Evolutionary conservation across 1,140 invertebrate species (phyloP), one percentile per base, ranked within the genome.

Genomic region (Atta colombica): DNA sequence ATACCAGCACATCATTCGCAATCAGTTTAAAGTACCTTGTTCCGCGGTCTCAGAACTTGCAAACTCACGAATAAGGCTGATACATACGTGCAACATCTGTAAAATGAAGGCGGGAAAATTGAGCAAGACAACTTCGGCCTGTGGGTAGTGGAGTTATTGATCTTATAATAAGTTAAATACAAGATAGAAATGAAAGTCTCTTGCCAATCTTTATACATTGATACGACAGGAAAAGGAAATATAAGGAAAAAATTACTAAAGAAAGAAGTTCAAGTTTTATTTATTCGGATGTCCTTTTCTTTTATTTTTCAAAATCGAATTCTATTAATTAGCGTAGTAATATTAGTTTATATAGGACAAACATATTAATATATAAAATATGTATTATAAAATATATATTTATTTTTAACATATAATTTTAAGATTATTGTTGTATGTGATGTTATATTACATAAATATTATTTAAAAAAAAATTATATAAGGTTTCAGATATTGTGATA

Each of bases 21-120:
- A 75, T 84, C 80, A 84, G 80, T 84, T 84, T 84, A 75, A 84
- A 84, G 82, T 80, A 77, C 63, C 82, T 66, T 18, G 49, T 66
- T 68, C 39, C 74, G n/a, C 68, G 60, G 63, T 4, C 60, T 28
- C 74, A 28, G 63, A 68, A 77, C 60, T 85, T 78, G 74, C 61
- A 65, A 85, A 65, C 60, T 85, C 60, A 66, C 61, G 21, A 51
- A 80, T 16, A 53, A 3, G 14, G 3, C 31, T 28, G 49, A 85
- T 66, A 66, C 49, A 55, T 45, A 31, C 21, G 21, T 12, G 53
- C 18, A 61, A 28, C 55, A 61, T 84, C 18, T 61, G 55, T 10
- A 39, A 84, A 49, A 63, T 35, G 39, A 84, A 61, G 69, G 45
- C n/a, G 39, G 28, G 39, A 84, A 84, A 74, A 84, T 84, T 75